A percentile compares a stretch with the other conserved stretches of the same genome.
phyloP scores from a whole-genome alignment of 2,113 vertebrate species.

The Saimiri boliviensis region DNA sequence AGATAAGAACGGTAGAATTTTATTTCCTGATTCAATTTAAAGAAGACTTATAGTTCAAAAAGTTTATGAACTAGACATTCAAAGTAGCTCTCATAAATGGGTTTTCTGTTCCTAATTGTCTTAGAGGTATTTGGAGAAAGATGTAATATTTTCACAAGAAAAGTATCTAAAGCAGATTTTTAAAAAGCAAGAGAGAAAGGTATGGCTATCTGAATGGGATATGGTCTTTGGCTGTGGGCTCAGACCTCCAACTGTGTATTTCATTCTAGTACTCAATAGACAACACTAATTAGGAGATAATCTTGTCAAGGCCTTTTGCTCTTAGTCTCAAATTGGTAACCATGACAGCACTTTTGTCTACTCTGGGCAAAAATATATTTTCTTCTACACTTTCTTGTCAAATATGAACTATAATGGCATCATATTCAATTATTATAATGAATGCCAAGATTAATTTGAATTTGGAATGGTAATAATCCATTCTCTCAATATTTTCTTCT shows the following conservation, averaged over 20 bases:
- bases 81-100: not conserved
- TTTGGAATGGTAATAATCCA: constrained; percentile 63
- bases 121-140: constrained; percentile 9
- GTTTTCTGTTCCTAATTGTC: not conserved
- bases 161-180: constrained; percentile 39
- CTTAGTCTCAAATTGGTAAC: constrained; percentile 66
- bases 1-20: not conserved
- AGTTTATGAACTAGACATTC: constrained; percentile 16
- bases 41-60: constrained; percentile 52
- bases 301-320: constrained; percentile 69
- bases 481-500: constrained; percentile 34
- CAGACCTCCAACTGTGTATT: not conserved
- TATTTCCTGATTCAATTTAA: constrained; percentile 63
- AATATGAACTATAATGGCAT: not conserved
- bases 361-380: constrained; percentile 71
- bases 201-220: not conserved
- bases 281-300: constrained; percentile 79
- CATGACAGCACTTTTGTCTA: constrained; percentile 72
- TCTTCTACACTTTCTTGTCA: constrained; percentile 39
- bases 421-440: not conserved
- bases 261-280: constrained; percentile 63
- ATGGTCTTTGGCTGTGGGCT: not conserved
- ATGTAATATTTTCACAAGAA: constrained; percentile 51
- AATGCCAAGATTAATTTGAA: not conserved
- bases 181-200: constrained; percentile 38